Evolutionary conservation across 2,113 vertebrate species (phyloP), one percentile per base, ranked within the genome.

Genomic region (Aix galericulata): DNA sequence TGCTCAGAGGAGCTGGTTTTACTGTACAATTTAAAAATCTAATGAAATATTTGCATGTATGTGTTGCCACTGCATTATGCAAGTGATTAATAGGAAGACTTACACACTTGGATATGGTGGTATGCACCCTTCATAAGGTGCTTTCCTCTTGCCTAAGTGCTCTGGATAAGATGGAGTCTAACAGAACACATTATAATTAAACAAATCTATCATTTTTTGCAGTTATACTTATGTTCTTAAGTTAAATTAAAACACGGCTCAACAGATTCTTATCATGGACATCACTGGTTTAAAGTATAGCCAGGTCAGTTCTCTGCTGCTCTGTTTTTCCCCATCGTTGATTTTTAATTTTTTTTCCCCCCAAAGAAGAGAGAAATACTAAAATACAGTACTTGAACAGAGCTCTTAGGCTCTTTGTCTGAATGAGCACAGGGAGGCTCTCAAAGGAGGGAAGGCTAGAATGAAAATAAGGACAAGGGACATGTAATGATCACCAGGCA

Each of bases 1-100:
- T 69, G 22, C 53, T 53, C 42, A 79, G 64, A 55, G 13, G 4
- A 95, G 13, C 17, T 58, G 81, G 66, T 82, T 93, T 95, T 89
- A 94, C 38, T 83, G 8, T 60, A 89, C 36, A 56, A 68, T 74
- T 82, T 52, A 34, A 93, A 92, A 59, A 87, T 80, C 36, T 72
- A 91, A 77, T 8, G n/a, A 96, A 94, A 82, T 91, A 56, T 71
- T 79, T 91, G 16, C 56, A 42, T 40, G 22, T 92, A 44, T 52
- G n/a, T 82, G 12, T 94, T 96, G 8, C 40, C n/a, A 67, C 34
- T 64, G 9, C 10, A 87, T 34, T 64, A 84, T 66, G 34, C 56
- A 84, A 96, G 26, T 40, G 50, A 88, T 89, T 86, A 97, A 89
- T 84, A 89, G 46, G 58, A 60, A 69, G 22, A 42, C 82, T 88